Evolutionary conservation across 2,888 invertebrate genomes (phyloP).

Genomic region (Hydraecia micacea): DNA sequence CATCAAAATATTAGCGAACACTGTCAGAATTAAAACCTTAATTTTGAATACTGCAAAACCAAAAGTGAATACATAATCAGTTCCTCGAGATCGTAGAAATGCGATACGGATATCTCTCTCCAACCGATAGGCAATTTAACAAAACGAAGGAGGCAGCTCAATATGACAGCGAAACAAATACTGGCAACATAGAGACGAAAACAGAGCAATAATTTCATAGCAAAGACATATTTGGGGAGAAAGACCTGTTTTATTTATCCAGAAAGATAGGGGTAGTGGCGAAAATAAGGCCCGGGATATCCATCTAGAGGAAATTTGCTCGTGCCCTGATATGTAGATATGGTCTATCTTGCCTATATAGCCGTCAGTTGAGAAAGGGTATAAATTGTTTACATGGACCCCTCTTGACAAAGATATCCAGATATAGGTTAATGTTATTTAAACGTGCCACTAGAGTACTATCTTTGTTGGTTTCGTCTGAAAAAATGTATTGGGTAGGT

Average conservation of each 20-base stretch:
- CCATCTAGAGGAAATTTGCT: constrained; percentile 66
- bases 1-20: constrained; percentile 29
- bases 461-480: constrained; percentile 7
- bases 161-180: constrained; percentile 62
- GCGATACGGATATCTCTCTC: constrained; percentile 25
- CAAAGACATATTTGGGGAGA: constrained; percentile 70
- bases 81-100: constrained; percentile 31
- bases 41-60: constrained; percentile 28
- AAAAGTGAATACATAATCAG: constrained; percentile 43
- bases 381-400: constrained; percentile 59
- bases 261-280: constrained; percentile 66
- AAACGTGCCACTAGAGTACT: constrained; percentile 21
- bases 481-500: not conserved
- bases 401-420: constrained; percentile 47
- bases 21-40: constrained; percentile 30
- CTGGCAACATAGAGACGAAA: constrained; percentile 72
- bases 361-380: constrained; percentile 58
- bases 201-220: constrained; percentile 80
- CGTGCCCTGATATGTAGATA: constrained; percentile 58
- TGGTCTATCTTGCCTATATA: constrained; percentile 55
- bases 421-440: constrained; percentile 49
- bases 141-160: constrained; percentile 50
- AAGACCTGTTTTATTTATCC: constrained; percentile 69
- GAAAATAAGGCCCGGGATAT: constrained; percentile 67
- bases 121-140: constrained; percentile 41